Evolutionary conservation across 2,888 invertebrate species (phyloP), one percentile per base, ranked within the genome.

Genomic region (Cantharis nigra): DNA sequence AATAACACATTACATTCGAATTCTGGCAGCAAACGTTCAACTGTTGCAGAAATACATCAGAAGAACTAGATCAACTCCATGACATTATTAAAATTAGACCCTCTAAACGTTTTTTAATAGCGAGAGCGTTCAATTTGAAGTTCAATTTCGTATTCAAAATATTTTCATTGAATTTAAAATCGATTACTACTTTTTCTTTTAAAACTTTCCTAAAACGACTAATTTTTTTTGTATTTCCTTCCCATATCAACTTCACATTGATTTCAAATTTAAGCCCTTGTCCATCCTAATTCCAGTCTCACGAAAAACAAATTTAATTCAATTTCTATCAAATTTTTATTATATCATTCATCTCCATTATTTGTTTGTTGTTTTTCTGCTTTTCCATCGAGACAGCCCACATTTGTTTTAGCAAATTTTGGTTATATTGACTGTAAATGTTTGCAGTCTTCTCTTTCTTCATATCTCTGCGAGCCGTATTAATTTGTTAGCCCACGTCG

Each of bases 21-120:
- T 86, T 86, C 86, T 75, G 81, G 75, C 72, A 79, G 78, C 83
- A 85, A 81, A 84, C 83, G 78, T 83, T 85, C 85, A 85, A 86
- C 86, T 86, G 86, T 86, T 86, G 86, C 86, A 84, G 85, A 85
- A 85, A 86, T 85, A 86, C 84, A 85, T 83, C 83, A 83, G 81
- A 79, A 82, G 82, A 84, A 84, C 84, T 83, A 82, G 84, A 85
- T 85, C 84, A 85, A 84, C 82, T 79, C 49, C 78, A 79, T 81
- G 83, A 82, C 83, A 83, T 85, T 84, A 85, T 85, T 85, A 85
- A 85, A 84, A 85, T 84, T 82, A 84, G 81, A 81, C 78, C 81
- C 76, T 69, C 78, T 79, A 79, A 79, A 75, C 75, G 79, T 72
- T 78, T 78, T 78, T 73, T 78, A 76, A 78, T 78, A 75, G 70